Base-by-base conservation (phyloP, 64 coral and sea anemone genomes). In the Actinia equina region DNA sequence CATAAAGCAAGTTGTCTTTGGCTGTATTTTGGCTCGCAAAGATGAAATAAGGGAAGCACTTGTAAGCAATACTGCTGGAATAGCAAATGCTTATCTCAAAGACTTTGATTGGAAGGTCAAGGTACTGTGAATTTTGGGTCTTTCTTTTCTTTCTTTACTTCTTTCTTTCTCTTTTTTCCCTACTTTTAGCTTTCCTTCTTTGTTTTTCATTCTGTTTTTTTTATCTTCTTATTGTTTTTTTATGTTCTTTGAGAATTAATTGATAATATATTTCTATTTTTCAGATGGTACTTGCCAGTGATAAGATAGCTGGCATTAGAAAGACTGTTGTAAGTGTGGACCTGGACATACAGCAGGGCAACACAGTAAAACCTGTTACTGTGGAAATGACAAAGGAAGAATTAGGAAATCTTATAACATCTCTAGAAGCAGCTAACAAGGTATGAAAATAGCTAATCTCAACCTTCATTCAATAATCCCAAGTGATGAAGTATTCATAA, bases 51-150 rank as follows among this genome's bases (percentile, higher is more conserved):
- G 87, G 60, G 44, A 86, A 43, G 83, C 86, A 1, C 79, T 99
- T 59, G 86, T 99, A 6, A 65, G 79, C 67, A 93, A 80, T 85
- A 95, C 97, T 49, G 91, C 93, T 85, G 80, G 83, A 70, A 87
- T 99, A 86, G 86, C 97, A 85, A 95, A 93, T 84, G 88, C 93
- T 7, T 88, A 85, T 53, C 83, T 99, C 9, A 95, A 93, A 83
- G 97, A 99, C 46, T 99, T 99, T 99, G 97, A 99, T 52, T 99
- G 97, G 97, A 99, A 95, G 91, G 52, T 99, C 9, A 99, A 99
- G 93, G 97, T 99, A 95, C 71, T 13, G 4, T 57, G 2, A 57
- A 14, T 0, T 57, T 57, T 57, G 26, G n/a, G 8, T 7, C 4
- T 18, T 18, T 9, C 5, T 7, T 23, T n/a, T 65, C 5, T n/a